phyloP scores from a whole-genome alignment of 2,888 invertebrate species.

The Dasysyrphus albostriatus region DNA sequence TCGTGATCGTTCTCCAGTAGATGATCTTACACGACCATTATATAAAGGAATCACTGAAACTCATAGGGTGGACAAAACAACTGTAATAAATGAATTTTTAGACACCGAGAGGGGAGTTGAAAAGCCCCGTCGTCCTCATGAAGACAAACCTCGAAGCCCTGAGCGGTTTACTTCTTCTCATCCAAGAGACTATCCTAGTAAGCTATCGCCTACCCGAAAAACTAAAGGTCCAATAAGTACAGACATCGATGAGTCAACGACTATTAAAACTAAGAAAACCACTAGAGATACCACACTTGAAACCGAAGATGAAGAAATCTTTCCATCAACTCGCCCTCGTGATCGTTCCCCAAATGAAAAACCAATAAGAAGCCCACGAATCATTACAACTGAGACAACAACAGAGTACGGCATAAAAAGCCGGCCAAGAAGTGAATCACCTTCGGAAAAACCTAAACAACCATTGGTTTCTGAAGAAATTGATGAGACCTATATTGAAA shows the following conservation, averaged over 20 bases:
- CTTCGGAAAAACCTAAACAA: constrained; percentile 25
- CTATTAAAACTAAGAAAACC: background rate
- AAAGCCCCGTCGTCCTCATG: background rate
- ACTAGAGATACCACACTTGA: background rate
- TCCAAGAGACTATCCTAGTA: constrained; percentile 26
- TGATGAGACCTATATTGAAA: constrained; percentile 26
- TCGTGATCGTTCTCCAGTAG: constrained; percentile 7
- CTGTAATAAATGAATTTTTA: constrained; percentile 16
- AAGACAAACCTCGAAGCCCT: constrained; percentile 8
- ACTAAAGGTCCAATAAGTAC: constrained; percentile 8
- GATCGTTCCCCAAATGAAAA: constrained; percentile 40
- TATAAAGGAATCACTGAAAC: background rate
- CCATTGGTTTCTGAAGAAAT: constrained; percentile 19
- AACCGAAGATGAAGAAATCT: background rate
- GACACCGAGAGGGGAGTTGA: constrained; percentile 18
- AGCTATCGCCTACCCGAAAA: constrained; percentile 28
- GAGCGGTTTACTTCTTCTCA: constrained; percentile 27
- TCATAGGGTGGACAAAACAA: constrained; percentile 20
- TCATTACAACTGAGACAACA: constrained; percentile 29
- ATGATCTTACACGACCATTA: constrained; percentile 7
- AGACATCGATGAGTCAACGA: background rate
- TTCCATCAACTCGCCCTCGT: constrained; percentile 21
- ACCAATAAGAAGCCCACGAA: constrained; percentile 32
- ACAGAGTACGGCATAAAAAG: constrained; percentile 27
- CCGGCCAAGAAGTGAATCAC: constrained; percentile 24